phyloP scores from a whole-genome alignment of 2,113 vertebrate genomes.

The Microcebus jonahi region DNA sequence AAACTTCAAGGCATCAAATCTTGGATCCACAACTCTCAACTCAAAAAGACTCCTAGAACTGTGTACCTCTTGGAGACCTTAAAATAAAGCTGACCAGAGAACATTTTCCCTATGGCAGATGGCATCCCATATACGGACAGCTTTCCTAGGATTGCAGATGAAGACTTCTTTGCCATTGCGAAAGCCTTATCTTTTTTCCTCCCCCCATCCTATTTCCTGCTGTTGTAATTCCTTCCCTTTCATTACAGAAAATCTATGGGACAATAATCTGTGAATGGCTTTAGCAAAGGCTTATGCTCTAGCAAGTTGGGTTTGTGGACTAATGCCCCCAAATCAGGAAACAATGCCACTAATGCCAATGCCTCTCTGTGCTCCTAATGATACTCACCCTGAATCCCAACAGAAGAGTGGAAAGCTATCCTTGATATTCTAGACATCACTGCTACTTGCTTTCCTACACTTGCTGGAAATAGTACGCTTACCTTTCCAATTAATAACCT shows the following conservation, averaged over 20 bases:
- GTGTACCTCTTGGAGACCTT: not conserved
- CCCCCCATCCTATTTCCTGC: not conserved
- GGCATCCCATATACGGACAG: not conserved
- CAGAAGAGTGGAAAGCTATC: not conserved
- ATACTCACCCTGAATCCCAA: not conserved
- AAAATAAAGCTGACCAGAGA: not conserved
- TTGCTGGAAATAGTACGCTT: not conserved
- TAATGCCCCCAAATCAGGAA: not conserved
- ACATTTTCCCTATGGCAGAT: not conserved
- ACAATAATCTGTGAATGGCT: not conserved
- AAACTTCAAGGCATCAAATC: not conserved
- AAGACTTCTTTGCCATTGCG: not conserved
- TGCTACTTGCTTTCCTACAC: not conserved
- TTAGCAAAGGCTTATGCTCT: not conserved
- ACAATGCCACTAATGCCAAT: not conserved
- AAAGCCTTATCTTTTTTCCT: not conserved
- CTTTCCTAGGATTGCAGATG: not conserved
- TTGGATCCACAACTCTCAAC: not conserved
- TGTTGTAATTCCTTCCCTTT: not conserved
- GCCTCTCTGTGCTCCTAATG: not conserved
- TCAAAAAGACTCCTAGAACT: not conserved
- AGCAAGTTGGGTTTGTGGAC: not conserved
- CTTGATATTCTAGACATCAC: not conserved
- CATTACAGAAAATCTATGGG: not conserved
- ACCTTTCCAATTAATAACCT: not conserved